These are phyloP conservation scores for Sphaeridia pumilis DNA, from an alignment of 2,888 invertebrate genomes.

Conservation along the genomic window DNA sequence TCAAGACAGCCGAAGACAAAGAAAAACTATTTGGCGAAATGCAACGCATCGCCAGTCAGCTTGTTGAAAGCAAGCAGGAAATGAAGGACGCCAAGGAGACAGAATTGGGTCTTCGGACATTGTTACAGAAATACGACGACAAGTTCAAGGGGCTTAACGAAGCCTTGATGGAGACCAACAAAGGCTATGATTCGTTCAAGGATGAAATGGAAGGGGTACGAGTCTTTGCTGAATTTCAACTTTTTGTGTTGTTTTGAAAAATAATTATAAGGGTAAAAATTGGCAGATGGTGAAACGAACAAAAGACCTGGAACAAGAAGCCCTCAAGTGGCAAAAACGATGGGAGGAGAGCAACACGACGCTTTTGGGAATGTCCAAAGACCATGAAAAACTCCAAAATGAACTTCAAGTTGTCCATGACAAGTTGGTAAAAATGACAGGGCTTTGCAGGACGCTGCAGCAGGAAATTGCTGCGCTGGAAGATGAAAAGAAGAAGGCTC, in stretches of 20 bases:
- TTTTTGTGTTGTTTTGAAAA: too few species aligned
- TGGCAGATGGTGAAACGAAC: conserved; percentile 21
- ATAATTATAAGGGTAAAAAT: too few species aligned
- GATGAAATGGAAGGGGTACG: conserved; percentile 33
- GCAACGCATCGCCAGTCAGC: conserved; percentile 26
- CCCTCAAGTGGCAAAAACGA: conserved; percentile 28
- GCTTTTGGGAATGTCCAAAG: conserved; percentile 19
- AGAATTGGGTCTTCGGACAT: conserved; percentile 25
- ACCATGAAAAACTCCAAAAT: conserved; percentile 26
- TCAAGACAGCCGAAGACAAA: conserved; percentile 27
- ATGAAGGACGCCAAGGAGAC: conserved; percentile 33
- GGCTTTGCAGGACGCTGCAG: conserved; percentile 28
- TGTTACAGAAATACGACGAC: conserved; percentile 31
- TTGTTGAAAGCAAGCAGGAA: conserved; percentile 24
- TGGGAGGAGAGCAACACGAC: conserved; percentile 30
- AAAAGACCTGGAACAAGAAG: conserved; percentile 28
- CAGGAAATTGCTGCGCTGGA: conserved; percentile 23
- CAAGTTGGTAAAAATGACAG: conserved; percentile 31
- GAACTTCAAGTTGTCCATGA: conserved; percentile 27
- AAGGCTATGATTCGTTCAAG: conserved; percentile 27
- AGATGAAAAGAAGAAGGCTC: background rate
- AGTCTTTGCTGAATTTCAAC: too few species aligned
- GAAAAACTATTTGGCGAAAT: conserved; percentile 30
- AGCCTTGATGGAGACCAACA: conserved; percentile 25
- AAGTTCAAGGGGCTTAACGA: conserved; percentile 30